Evolutionary conservation across 1,140 invertebrate genomes (phyloP).

Genomic region (Drosophila athabasca): DNA sequence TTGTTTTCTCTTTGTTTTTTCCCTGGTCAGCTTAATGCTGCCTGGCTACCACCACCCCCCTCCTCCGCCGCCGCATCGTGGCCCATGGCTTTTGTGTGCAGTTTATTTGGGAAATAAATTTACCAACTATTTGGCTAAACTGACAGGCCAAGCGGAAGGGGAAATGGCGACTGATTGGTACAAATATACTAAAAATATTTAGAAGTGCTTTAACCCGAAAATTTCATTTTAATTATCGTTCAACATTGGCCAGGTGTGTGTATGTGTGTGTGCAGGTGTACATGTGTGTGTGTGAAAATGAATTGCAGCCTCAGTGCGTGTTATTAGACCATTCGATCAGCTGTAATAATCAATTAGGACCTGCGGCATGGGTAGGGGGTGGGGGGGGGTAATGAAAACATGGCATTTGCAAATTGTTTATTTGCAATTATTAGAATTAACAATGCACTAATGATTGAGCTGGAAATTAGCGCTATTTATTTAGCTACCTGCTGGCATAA

Average conservation of each 20-base stretch:
- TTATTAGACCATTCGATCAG: slow-evolving; percentile 40
- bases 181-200: background rate
- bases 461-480: slow-evolving; percentile 19
- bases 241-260: slow-evolving; percentile 16
- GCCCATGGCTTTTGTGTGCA: slow-evolving; percentile 55
- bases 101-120: slow-evolving; percentile 60
- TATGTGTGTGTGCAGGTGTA: too few species aligned
- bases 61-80: slow-evolving; percentile 43
- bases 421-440: slow-evolving; percentile 55
- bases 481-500: background rate
- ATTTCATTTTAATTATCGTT: slow-evolving; percentile 42
- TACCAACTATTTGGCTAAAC: slow-evolving; percentile 53
- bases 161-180: background rate
- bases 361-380: slow-evolving; percentile 2
- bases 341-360: slow-evolving; percentile 46
- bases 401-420: slow-evolving; percentile 40
- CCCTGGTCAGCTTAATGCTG: slow-evolving; percentile 50
- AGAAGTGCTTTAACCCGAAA: slow-evolving; percentile 9
- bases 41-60: background rate
- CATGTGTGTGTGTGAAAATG: slow-evolving; percentile 12
- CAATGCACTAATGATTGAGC: slow-evolving; percentile 32
- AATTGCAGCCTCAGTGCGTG: background rate
- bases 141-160: slow-evolving; percentile 1
- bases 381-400: slow-evolving; percentile 29
- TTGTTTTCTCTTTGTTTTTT: slow-evolving; percentile 62